Percentiles rank a stretch among this genome's conserved stretches.
Conservation (phyloP, 2,113 vertebrate species). For the Puntigrus tetrazona region DNA sequence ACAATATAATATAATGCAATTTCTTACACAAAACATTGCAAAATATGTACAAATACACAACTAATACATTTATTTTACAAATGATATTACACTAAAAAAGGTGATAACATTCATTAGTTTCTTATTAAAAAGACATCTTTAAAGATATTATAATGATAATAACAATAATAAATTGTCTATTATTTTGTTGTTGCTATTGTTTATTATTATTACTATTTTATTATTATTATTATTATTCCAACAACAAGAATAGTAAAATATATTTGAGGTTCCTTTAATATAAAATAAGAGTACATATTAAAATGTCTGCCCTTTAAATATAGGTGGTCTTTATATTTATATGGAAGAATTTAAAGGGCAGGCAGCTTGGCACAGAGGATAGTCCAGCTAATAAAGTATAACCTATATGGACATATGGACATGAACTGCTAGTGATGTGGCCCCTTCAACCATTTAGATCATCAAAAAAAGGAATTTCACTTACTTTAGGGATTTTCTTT, state of each 20-base stretch:
- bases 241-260: background rate
- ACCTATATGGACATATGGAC: slow-evolving; percentile 13
- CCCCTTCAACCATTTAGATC: slow-evolving; percentile 53
- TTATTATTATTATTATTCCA: too few species aligned
- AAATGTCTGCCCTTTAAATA: background rate
- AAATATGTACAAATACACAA: background rate
- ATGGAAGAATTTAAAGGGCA: background rate
- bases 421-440: slow-evolving; percentile 18
- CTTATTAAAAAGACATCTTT: too few species aligned
- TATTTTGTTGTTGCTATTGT: too few species aligned
- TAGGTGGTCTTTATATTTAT: background rate
- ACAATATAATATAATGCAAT: background rate
- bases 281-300: background rate
- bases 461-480: slow-evolving; percentile 51
- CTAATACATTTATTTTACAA: too few species aligned
- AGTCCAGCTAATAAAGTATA: slow-evolving; percentile 12
- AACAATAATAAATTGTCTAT: too few species aligned
- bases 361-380: background rate
- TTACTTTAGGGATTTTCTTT: slow-evolving; percentile 59
- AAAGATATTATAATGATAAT: too few species aligned
- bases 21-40: background rate
- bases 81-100: too few species aligned
- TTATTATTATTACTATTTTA: too few species aligned
- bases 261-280: background rate
- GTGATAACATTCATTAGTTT: too few species aligned